Conservation (phyloP, 1,140 invertebrate genomes). For the Nasonia longicornis region DNA sequence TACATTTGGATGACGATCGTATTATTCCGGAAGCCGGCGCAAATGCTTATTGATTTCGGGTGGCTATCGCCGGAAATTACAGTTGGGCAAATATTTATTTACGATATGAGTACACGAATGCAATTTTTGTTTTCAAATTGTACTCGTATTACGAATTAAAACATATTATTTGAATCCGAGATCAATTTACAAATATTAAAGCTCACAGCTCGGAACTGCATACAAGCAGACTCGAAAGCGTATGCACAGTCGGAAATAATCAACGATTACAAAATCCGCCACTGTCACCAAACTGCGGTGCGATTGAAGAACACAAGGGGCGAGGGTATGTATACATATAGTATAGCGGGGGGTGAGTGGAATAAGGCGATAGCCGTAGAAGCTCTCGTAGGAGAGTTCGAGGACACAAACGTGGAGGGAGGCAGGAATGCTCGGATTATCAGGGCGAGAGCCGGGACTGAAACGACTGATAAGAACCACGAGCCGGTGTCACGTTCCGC, state of each 20-base stretch:
- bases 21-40: background rate
- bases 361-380: conserved; percentile 14
- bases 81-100: background rate
- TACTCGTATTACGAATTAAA: no score
- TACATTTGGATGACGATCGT: conserved; percentile 1
- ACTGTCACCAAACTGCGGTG: background rate
- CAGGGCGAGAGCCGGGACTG: conserved; percentile 47
- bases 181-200: no score
- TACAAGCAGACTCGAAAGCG: no score
- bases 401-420: conserved; percentile 53
- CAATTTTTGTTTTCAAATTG: no score
- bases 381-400: conserved; percentile 42
- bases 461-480: conserved; percentile 63
- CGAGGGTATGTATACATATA: no score
- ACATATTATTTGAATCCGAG: no score
- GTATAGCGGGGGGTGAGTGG: background rate
- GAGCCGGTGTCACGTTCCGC: conserved; percentile 63
- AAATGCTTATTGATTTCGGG: background rate
- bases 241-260: background rate
- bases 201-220: no score
- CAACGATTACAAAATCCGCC: background rate
- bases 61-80: background rate
- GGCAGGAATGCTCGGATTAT: conserved; percentile 64
- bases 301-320: background rate
- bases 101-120: no score